phyloP scores from a whole-genome alignment of 2,797 vertebrate genomes.

The Clarias platycephalus region DNA sequence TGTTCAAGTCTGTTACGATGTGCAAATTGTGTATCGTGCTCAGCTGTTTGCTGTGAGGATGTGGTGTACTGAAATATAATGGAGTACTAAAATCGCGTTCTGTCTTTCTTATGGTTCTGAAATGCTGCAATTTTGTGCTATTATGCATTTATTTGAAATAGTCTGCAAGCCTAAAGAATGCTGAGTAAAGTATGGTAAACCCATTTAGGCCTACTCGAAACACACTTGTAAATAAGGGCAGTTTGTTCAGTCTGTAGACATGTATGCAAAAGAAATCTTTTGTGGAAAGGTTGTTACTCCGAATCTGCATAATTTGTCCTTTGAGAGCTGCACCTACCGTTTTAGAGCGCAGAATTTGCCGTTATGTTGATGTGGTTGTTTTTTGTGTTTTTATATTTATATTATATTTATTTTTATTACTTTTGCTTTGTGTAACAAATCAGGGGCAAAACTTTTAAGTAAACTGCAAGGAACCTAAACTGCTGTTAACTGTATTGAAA shows the following conservation, averaged over 20 bases:
- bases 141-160: conserved; percentile 23
- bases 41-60: conserved; percentile 19
- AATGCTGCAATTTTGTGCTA: conserved; percentile 21
- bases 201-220: background rate
- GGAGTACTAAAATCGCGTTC: background rate
- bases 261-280: background rate
- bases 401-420: too few relatives aligned
- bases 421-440: background rate
- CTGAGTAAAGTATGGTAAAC: background rate
- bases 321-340: background rate
- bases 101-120: conserved; percentile 7
- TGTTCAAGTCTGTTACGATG: conserved; percentile 13
- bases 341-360: background rate
- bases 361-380: background rate
- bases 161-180: conserved; percentile 3
- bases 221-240: background rate
- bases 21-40: conserved; percentile 1
- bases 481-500: background rate
- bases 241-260: background rate
- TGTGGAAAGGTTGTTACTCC: background rate
- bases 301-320: conserved; percentile 8
- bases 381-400: background rate
- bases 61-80: conserved; percentile 3
- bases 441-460: background rate
- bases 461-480: background rate